These are phyloP conservation scores for Tonatia bakeri DNA, from an alignment of 2,113 vertebrate genomes.

Conservation along the genomic window DNA sequence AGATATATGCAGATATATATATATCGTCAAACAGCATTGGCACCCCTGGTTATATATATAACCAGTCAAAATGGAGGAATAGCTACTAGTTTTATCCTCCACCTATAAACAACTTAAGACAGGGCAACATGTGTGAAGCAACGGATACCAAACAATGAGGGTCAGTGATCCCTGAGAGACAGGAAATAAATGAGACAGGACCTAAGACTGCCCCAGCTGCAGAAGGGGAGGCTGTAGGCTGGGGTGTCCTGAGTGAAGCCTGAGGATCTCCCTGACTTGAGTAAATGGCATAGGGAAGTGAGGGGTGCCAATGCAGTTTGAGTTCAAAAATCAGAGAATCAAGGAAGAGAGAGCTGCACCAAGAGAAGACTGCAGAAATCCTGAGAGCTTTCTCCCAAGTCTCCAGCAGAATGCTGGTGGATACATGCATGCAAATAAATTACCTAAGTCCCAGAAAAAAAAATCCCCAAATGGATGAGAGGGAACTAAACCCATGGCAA, in stretches of 20 bases:
- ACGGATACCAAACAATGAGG: neutral
- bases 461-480: neutral
- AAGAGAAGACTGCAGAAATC: neutral
- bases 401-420: neutral
- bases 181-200: neutral
- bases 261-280: neutral
- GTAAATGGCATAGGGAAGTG: no score
- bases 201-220: neutral
- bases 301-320: neutral
- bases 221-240: neutral
- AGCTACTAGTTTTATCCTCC: neutral
- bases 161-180: neutral
- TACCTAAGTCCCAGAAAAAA: neutral
- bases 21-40: no score
- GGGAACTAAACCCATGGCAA: neutral
- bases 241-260: neutral
- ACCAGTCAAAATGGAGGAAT: neutral
- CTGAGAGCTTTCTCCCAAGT: neutral
- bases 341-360: neutral
- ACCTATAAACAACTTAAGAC: neutral
- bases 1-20: no score
- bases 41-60: no score
- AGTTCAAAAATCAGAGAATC: neutral
- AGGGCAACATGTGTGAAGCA: fast-evolving
- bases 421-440: no score